Percentiles rank a stretch among this genome's conserved stretches.
Conservation (phyloP, 1,140 invertebrate genomes). For the Anastrepha ludens region DNA sequence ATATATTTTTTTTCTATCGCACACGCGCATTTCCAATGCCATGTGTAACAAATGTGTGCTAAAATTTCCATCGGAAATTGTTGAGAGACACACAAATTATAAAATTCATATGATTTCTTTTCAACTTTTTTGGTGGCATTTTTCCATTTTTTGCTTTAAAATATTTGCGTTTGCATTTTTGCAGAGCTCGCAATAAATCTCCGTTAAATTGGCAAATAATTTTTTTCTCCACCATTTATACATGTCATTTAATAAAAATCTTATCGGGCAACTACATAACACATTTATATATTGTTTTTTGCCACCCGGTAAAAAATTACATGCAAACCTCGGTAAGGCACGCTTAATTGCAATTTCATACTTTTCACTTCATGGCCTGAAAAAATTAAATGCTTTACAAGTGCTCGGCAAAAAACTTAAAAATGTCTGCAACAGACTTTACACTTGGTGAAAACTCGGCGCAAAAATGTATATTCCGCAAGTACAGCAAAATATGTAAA, state of each 20-base stretch:
- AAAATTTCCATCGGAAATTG: too few species aligned
- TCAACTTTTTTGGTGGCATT: too few species aligned
- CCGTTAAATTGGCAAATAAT: not conserved
- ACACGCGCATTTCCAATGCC: not conserved
- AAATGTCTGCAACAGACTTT: constrained; percentile 17
- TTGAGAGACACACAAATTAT: not conserved
- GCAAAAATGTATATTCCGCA: not conserved
- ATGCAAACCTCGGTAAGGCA: not conserved
- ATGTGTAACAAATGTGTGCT: not conserved
- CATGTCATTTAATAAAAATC: not conserved
- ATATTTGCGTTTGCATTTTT: not conserved
- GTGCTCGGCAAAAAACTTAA: constrained; percentile 29
- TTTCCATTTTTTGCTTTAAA: not conserved
- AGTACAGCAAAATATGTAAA: not conserved
- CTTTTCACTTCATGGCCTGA: not conserved
- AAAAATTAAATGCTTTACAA: constrained; percentile 13
- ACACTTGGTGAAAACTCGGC: not conserved
- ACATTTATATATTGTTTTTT: not conserved
- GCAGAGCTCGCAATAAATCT: constrained; percentile 16
- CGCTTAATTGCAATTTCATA: constrained; percentile 23
- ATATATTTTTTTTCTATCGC: not conserved
- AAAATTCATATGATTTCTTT: not conserved
- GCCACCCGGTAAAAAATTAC: not conserved
- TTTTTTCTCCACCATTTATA: too few species aligned
- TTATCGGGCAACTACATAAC: not conserved